Base-by-base conservation (phyloP, 2,888 invertebrate species). In the Andrena bucephala region DNA sequence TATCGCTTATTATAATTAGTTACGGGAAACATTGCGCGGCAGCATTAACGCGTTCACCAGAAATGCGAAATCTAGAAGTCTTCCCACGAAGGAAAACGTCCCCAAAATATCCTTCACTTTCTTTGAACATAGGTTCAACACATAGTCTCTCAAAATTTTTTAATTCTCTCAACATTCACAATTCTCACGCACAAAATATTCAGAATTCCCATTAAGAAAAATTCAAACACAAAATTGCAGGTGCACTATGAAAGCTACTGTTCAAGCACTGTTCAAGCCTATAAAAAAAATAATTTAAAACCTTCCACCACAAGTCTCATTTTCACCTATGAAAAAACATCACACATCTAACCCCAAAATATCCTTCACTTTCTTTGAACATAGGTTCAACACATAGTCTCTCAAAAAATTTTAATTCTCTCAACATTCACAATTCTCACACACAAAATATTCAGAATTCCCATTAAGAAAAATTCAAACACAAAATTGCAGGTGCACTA, bases 1-100 rank as follows among this genome's bases (percentile, higher is more conserved):
- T 48, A 68, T 57, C 68, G 33, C 31, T 78, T 57, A n/a, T 62
- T 78, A 69, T 79, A 76, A 79, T 69, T 69, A 27, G 8, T 76
- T 72, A 66, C 31, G 2, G 65, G 77, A 72, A 77, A 29, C 31
- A 31, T 29, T 59, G 13, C 13, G 16, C n/a, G 20, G 10, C 1
- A 4, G 20, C 62, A 54, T 42, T 33, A 42, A 24, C 24, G 24
- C 20, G 8, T 52, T 52, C 6, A 2, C 2, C 52, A 20, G n/a
- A 20, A 52, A 8, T 8, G 52, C 20, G 52, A 20, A 52, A 20
- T 2, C 2, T 20, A 52, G n/a, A 20, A 20, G 8, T 20, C 20
- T 52, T 20, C n/a, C 20, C 20, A 20, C 52, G 20, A 20, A 42
- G 5, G 42, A 42, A 42, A 42, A 5, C 1, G 42, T 16, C 16